These are phyloP conservation scores for Drosophila macrospina DNA, from an alignment of 2,888 invertebrate species.

Conservation along the genomic window DNA sequence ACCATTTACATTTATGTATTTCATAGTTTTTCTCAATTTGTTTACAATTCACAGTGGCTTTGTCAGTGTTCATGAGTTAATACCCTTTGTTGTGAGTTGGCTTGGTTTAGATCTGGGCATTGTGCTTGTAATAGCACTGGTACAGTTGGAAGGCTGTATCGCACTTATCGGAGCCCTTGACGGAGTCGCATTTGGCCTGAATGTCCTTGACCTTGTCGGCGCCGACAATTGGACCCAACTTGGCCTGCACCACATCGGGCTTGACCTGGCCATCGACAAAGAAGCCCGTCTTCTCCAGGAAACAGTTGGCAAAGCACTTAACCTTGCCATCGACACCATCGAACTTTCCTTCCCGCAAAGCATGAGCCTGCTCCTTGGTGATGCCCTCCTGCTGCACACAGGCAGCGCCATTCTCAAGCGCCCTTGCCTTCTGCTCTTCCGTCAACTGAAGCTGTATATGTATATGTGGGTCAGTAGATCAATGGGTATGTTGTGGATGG, in stretches of 20 bases:
- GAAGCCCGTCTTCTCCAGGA: conserved; percentile 80
- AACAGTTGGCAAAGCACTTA: conserved; percentile 83
- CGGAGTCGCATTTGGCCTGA: conserved; percentile 64
- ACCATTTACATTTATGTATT: conserved; percentile 8
- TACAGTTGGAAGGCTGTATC: conserved; percentile 75
- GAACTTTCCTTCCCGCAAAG: conserved; percentile 70
- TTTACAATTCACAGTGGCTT: conserved; percentile 44
- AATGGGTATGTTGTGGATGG: background rate
- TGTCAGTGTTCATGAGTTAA: background rate
- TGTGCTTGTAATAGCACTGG: conserved; percentile 68
- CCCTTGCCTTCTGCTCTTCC: conserved; percentile 78
- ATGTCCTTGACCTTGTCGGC: conserved; percentile 60
- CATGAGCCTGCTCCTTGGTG: conserved; percentile 66
- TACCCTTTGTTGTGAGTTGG: background rate
- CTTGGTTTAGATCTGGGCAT: conserved; percentile 43
- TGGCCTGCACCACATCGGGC: conserved; percentile 50
- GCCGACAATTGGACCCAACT: conserved; percentile 63
- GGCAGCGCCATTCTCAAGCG: conserved; percentile 46
- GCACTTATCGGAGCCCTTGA: conserved; percentile 71
- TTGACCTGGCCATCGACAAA: conserved; percentile 73
- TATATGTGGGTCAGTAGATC: background rate
- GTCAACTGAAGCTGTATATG: conserved; percentile 41
- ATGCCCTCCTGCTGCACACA: conserved; percentile 72
- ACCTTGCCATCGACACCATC: conserved; percentile 55
- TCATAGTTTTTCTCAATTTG: conserved; percentile 1